Percentiles rank a stretch among this genome's conserved stretches.
Evolutionary conservation across 2,888 invertebrate species (phyloP).

Genomic region (Drosophila meridionalis): DNA sequence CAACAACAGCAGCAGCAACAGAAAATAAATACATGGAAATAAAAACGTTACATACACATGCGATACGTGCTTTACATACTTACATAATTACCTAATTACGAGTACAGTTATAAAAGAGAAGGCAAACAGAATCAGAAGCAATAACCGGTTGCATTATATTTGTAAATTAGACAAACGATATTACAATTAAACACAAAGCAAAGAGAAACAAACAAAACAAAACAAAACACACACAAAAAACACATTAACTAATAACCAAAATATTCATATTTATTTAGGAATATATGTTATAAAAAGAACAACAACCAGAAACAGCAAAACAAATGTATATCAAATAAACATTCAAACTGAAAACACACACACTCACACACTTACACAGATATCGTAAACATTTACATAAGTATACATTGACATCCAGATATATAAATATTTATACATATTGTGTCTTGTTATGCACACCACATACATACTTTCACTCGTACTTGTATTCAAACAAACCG

Average conservation of each 20-base stretch:
- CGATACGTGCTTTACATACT: slow-evolving; percentile 65
- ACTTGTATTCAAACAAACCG: slow-evolving; percentile 18
- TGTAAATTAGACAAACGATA: slow-evolving; percentile 31
- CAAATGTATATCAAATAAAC: slow-evolving; percentile 41
- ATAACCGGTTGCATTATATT: slow-evolving; percentile 27
- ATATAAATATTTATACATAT: slow-evolving; percentile 26
- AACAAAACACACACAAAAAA: slow-evolving; percentile 1
- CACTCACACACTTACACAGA: background rate
- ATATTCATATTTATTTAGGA: slow-evolving; percentile 31
- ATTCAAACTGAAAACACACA: slow-evolving; percentile 18
- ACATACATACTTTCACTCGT: slow-evolving; percentile 29
- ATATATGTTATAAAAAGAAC: slow-evolving; percentile 17
- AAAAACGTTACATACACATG: slow-evolving; percentile 48
- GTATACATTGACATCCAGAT: slow-evolving; percentile 9
- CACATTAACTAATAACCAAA: slow-evolving; percentile 15
- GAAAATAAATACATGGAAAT: slow-evolving; percentile 28
- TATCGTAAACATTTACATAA: slow-evolving; percentile 16
- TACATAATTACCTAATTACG: slow-evolving; percentile 27
- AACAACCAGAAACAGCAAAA: slow-evolving; percentile 8
- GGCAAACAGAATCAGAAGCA: slow-evolving; percentile 15
- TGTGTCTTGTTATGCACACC: slow-evolving; percentile 46
- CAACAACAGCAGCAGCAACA: slow-evolving; percentile 33
- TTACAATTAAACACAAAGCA: slow-evolving; percentile 12
- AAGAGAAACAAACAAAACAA: background rate
- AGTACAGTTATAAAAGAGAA: slow-evolving; percentile 21